These are phyloP conservation scores for Alentia gelatinosa DNA, from an alignment of 2,888 invertebrate genomes.

Conservation along the genomic window DNA sequence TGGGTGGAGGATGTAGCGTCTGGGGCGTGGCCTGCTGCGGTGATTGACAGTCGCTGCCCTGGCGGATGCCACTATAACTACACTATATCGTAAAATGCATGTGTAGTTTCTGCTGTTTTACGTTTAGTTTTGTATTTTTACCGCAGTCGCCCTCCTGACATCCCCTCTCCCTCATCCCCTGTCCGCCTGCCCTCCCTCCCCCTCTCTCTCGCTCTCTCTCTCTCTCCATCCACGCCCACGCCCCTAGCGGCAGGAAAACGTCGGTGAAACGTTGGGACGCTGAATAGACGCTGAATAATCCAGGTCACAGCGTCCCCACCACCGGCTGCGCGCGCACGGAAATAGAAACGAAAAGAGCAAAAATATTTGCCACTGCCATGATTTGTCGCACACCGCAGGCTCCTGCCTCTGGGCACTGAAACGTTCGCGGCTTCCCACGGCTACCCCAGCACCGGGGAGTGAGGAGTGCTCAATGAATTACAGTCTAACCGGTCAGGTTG, in stretches of 20 bases:
- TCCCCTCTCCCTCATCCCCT: background rate
- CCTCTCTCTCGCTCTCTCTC: background rate
- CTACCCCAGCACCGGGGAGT: too few relatives aligned
- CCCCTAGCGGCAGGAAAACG: background rate
- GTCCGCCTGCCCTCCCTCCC: background rate
- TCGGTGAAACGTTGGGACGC: background rate
- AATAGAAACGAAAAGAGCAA: too few relatives aligned
- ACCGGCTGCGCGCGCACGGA: too few relatives aligned
- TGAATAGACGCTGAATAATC: too few relatives aligned
- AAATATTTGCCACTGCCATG: too few relatives aligned
- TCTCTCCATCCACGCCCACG: background rate
- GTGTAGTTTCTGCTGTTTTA: background rate
- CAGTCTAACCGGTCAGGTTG: too few relatives aligned
- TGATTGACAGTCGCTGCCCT: background rate
- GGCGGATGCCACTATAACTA: background rate
- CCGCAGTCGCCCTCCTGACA: background rate
- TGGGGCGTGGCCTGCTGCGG: background rate
- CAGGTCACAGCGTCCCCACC: too few relatives aligned
- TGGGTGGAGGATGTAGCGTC: slow-evolving; percentile 1
- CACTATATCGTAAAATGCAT: too few relatives aligned
- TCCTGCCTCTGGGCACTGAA: too few relatives aligned
- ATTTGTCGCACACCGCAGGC: too few relatives aligned
- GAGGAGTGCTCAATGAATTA: too few relatives aligned
- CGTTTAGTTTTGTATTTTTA: background rate
- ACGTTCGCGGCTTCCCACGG: too few relatives aligned